A percentile compares a stretch with the other conserved stretches of the same genome.
These are phyloP conservation scores for Xenopus borealis DNA, from an alignment of 2,113 vertebrate species.

Conservation along the genomic window DNA sequence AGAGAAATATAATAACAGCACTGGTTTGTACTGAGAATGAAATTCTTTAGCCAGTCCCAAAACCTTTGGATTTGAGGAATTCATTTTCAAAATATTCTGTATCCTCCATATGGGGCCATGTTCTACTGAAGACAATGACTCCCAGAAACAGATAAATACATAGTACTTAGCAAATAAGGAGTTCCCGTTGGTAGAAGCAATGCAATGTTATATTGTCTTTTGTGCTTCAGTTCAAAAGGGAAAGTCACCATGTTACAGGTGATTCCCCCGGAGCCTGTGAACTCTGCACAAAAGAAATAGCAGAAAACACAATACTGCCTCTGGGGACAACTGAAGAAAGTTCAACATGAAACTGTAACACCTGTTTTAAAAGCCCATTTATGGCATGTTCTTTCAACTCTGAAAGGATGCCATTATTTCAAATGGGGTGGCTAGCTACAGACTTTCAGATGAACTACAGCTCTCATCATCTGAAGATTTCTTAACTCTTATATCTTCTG, in stretches of 20 bases:
- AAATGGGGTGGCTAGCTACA: neutral
- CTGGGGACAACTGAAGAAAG: slow-evolving; percentile 52
- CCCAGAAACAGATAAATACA: slow-evolving; percentile 50
- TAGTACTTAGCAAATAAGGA: slow-evolving; percentile 50
- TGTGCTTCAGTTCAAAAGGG: slow-evolving; percentile 49
- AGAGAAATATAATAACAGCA: neutral
- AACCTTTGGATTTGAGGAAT: too few species aligned
- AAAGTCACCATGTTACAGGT: slow-evolving; percentile 52
- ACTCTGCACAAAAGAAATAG: slow-evolving; percentile 49
- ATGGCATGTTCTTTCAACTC: slow-evolving; percentile 53
- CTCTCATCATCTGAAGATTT: too few species aligned
- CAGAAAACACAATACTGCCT: slow-evolving; percentile 52
- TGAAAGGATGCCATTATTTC: slow-evolving; percentile 12
- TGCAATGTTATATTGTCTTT: neutral
- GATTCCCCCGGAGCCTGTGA: slow-evolving; percentile 54
- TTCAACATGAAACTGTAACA: slow-evolving; percentile 54
- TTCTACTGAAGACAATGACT: slow-evolving; percentile 50
- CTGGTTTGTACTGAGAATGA: too few species aligned
- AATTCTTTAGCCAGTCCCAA: too few species aligned
- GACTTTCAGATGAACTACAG: neutral
- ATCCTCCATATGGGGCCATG: slow-evolving; percentile 47
- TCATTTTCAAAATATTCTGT: too few species aligned
- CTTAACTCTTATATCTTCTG: too few species aligned
- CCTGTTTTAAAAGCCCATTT: slow-evolving; percentile 54
- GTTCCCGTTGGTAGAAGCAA: slow-evolving; percentile 27